Evolutionary conservation across 2,797 vertebrate species (phyloP).

Genomic region (Allobates femoralis): DNA sequence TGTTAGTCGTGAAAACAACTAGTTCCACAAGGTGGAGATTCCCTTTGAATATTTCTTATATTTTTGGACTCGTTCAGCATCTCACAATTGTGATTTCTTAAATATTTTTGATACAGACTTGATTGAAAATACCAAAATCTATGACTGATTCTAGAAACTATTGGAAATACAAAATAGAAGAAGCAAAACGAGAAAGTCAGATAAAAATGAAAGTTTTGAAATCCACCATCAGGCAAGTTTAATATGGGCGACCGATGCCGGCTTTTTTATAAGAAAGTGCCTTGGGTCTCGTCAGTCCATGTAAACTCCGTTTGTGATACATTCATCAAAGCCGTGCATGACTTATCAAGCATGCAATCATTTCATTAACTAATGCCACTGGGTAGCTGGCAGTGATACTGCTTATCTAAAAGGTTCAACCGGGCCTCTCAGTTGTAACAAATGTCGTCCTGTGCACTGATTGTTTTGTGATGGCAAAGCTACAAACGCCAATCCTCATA

Average conservation of each 20-base stretch:
- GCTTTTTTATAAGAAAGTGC: slow-evolving; percentile 34
- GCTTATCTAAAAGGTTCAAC: slow-evolving; percentile 58
- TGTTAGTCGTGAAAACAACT: too few relatives aligned
- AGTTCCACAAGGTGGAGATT: too few relatives aligned
- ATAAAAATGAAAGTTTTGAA: slow-evolving; percentile 28
- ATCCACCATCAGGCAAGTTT: slow-evolving; percentile 26
- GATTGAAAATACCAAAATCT: not conserved
- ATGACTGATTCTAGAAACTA: not conserved
- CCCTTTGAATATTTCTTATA: too few relatives aligned
- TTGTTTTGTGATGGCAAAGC: slow-evolving; percentile 38
- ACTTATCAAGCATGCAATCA: slow-evolving; percentile 59
- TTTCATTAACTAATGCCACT: slow-evolving; percentile 64
- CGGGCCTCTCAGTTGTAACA: slow-evolving; percentile 42
- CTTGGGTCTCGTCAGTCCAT: slow-evolving; percentile 57
- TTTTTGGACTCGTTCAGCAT: too few relatives aligned
- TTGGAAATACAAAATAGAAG: not conserved
- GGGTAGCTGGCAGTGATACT: slow-evolving; percentile 61
- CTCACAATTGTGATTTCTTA: too few relatives aligned
- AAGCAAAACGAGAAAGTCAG: not conserved
- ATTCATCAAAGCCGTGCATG: slow-evolving; percentile 60
- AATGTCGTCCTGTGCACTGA: slow-evolving; percentile 43
- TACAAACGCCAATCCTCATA: slow-evolving; percentile 36
- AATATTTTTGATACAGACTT: too few relatives aligned
- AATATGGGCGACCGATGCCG: slow-evolving; percentile 32
- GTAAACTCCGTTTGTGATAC: slow-evolving; percentile 59